phyloP scores from a whole-genome alignment of 2,113 vertebrate species.

The Tapirus terrestris region DNA sequence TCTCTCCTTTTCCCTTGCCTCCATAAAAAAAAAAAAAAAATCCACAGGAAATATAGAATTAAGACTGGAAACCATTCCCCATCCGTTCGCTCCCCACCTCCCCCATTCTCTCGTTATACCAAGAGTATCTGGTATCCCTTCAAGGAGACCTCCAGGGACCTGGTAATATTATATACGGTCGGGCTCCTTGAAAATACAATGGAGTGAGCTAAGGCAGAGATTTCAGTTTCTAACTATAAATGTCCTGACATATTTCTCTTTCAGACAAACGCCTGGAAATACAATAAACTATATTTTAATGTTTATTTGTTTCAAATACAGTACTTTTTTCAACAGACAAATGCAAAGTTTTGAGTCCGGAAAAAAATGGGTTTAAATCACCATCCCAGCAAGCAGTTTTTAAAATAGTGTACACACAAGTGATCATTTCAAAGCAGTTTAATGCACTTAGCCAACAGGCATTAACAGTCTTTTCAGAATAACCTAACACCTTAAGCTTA shows the following conservation, averaged over 20 bases:
- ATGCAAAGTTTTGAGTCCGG: conserved; percentile 58
- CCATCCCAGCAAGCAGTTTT: conserved; percentile 73
- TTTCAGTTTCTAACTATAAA: conserved; percentile 65
- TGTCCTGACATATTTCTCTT: conserved; percentile 71
- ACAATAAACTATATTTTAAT: conserved; percentile 72
- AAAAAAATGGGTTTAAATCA: conserved; percentile 73
- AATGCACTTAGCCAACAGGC: conserved; percentile 71
- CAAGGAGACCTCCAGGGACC: conserved; percentile 3
- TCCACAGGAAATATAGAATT: conserved; percentile 65
- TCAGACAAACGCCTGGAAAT: conserved; percentile 55
- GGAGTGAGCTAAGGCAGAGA: conserved; percentile 56
- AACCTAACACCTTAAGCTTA: conserved; percentile 72
- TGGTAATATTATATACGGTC: conserved; percentile 47
- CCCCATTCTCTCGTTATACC: not conserved
- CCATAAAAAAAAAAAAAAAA: conserved; percentile 57
- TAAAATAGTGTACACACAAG: conserved; percentile 58
- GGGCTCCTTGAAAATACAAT: conserved; percentile 54
- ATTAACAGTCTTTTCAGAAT: conserved; percentile 69
- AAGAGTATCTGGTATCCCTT: conserved; percentile 61
- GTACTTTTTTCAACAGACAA: conserved; percentile 61
- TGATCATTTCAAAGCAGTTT: conserved; percentile 72
- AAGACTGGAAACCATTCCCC: conserved; percentile 54
- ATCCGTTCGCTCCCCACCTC: not conserved
- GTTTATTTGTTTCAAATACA: conserved; percentile 75
- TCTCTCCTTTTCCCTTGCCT: conserved; percentile 42